Percentiles rank a stretch among this genome's conserved stretches.
These are phyloP conservation scores for Limulus polyphemus DNA, from an alignment of 2,888 invertebrate species.

Conservation along the genomic window DNA sequence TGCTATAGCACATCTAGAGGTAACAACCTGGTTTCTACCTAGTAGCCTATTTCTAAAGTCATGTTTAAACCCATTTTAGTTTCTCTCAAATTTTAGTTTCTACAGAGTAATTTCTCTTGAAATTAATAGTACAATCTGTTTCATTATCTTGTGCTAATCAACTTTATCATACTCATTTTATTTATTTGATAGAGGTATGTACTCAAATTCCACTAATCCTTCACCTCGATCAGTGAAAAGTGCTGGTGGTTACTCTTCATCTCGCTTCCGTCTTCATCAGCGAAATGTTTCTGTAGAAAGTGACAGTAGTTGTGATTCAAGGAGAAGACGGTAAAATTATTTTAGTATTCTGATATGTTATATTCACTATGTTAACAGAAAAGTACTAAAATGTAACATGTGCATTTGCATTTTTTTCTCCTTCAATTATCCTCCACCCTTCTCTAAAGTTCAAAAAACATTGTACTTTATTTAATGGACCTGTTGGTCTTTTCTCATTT, in stretches of 20 bases:
- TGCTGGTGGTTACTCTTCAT: constrained; percentile 22
- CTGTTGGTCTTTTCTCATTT: background rate
- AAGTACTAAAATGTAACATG: background rate
- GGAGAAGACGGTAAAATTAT: constrained; percentile 22
- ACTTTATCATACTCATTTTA: background rate
- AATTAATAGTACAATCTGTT: too few relatives aligned
- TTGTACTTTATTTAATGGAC: constrained; percentile 5
- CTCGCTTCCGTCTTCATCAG: constrained; percentile 14
- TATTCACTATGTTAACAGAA: too few relatives aligned
- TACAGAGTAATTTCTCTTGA: too few relatives aligned
- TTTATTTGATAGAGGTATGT: constrained; percentile 25
- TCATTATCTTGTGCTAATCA: too few relatives aligned
- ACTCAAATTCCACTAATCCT: constrained; percentile 29
- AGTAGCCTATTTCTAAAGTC: too few relatives aligned
- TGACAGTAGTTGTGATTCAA: constrained; percentile 25
- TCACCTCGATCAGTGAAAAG: constrained; percentile 62
- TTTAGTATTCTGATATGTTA: too few relatives aligned
- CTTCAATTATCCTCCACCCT: constrained; percentile 3
- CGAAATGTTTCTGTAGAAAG: constrained; percentile 25
- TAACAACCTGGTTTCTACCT: too few relatives aligned
- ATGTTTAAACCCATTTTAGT: too few relatives aligned
- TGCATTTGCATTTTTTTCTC: background rate
- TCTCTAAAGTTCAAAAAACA: constrained; percentile 6
- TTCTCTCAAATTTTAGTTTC: too few relatives aligned
- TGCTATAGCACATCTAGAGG: too few relatives aligned